A percentile compares a stretch with the other conserved stretches of the same genome.
phyloP scores from a whole-genome alignment of 2,797 vertebrate species.

The Schizothorax lantsangensis region DNA sequence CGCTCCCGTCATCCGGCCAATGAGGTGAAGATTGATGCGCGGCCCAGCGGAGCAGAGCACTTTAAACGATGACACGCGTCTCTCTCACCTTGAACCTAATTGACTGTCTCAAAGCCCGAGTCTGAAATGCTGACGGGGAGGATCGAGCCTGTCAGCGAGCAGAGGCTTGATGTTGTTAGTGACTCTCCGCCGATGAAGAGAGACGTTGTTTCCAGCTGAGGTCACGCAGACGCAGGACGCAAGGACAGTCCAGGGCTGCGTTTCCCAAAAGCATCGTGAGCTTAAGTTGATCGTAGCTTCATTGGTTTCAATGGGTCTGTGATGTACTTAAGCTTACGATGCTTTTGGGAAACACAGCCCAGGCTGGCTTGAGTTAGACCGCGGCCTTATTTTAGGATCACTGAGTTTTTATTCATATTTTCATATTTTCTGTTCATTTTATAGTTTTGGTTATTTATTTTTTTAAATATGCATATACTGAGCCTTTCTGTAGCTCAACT shows the following conservation, averaged over 20 bases:
- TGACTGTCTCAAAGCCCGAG: slow-evolving; percentile 75
- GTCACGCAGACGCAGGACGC: slow-evolving; percentile 36
- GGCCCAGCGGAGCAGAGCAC: slow-evolving; percentile 69
- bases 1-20: slow-evolving; percentile 37
- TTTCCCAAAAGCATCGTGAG: too few relatives aligned
- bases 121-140: slow-evolving; percentile 74
- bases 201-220: slow-evolving; percentile 37
- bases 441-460: background rate
- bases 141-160: slow-evolving; percentile 35
- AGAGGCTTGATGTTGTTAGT: slow-evolving; percentile 27
- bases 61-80: slow-evolving; percentile 75
- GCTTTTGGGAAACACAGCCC: background rate
- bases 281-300: too few relatives aligned
- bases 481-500: background rate
- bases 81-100: slow-evolving; percentile 82
- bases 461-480: too few relatives aligned
- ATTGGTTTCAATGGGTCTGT: background rate
- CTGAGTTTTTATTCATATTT: background rate
- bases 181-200: slow-evolving; percentile 36
- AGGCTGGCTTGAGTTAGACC: slow-evolving; percentile 10
- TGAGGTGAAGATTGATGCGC: slow-evolving; percentile 70
- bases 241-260: slow-evolving; percentile 13
- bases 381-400: background rate
- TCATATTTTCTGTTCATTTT: background rate
- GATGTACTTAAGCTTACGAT: background rate